Evolutionary conservation across 1,140 invertebrate species (phyloP).

Genomic region (Melitaea cinxia): DNA sequence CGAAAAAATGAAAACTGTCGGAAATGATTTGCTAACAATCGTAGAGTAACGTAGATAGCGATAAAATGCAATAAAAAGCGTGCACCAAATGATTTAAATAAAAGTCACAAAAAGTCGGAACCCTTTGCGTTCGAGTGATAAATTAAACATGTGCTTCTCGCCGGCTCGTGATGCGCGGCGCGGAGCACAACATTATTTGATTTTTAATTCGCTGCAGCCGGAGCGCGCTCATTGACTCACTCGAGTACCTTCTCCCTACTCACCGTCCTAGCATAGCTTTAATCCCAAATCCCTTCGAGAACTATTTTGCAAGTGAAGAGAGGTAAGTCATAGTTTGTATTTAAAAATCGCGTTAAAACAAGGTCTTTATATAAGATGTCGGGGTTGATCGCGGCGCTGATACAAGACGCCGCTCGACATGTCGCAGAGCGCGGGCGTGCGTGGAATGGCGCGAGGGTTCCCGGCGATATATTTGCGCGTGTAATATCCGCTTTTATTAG

Average conservation of each 20-base stretch:
- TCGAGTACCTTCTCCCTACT: conserved; percentile 21
- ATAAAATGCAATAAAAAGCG: neutral
- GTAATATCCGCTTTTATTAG: conserved; percentile 74
- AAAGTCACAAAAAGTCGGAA: neutral
- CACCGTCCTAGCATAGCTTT: too few species aligned
- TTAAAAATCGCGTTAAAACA: too few species aligned
- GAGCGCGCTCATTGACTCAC: conserved; percentile 66
- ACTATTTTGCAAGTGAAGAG: neutral
- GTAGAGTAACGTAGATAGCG: too few species aligned
- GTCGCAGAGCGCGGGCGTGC: neutral
- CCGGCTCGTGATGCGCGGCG: conserved; percentile 56
- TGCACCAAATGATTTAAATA: neutral
- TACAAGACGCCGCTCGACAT: neutral
- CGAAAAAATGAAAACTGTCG: too few species aligned
- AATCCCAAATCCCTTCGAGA: neutral
- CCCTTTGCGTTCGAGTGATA: conserved; percentile 12
- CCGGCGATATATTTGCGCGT: conserved; percentile 40
- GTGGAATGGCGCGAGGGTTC: conserved; percentile 6
- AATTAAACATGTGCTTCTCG: conserved; percentile 19
- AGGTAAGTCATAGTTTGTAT: too few species aligned
- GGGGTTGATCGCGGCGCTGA: neutral
- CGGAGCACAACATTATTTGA: conserved; percentile 77
- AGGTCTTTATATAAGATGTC: too few species aligned
- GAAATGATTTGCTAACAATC: too few species aligned
- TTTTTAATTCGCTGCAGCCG: conserved; percentile 73